Evolutionary conservation across 1,140 invertebrate genomes (phyloP), one percentile per base, ranked within the genome.

Genomic region (Rhagoletis zephyria): DNA sequence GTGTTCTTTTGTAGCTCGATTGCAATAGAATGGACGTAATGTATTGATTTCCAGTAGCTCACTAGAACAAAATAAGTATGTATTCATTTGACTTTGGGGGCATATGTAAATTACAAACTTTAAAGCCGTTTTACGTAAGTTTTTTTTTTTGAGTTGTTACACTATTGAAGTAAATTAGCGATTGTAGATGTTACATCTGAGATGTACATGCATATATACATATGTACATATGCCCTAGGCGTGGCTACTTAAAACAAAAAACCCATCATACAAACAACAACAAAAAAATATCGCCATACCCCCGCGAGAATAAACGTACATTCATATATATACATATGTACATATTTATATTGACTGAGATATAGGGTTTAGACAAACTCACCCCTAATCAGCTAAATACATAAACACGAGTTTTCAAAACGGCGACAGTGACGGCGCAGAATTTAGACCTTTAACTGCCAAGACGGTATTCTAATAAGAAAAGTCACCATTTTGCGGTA

Each of bases 401-500:
- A 30, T 30, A 30, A 85, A 77, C 42, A 90, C 89, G 89, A 90
- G 88, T 88, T 88, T 85, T 81, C 77, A 64, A 87, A 87, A 59
- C 89, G 56, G 63, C 48, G 70, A 60, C 87, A 87, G 64, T 87
- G 65, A 59, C 51, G 87, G 87, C 64, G 85, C 85, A 30, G 40
- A 19, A 14, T 81, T 19, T 81, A n/a, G 74, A 10, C 48, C 19
- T 81, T 16, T 81, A 56, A n/a, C 45, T 48, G 19, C 42, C 74
- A 86, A 86, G 85, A 63, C 12, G 42, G 63, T 86, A 86, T 91
- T 91, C 90, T 91, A 91, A 91, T 91, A 91, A 91, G 90, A 91
- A 91, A 91, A 51, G 64, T 87, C 91, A 91, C 90, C 90, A 91
- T 91, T 91, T 91, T 91, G 90, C n/a, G n/a, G 48, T n/a, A 19